Conservation (phyloP, 2,888 invertebrate genomes). For the Dione vanillae region DNA sequence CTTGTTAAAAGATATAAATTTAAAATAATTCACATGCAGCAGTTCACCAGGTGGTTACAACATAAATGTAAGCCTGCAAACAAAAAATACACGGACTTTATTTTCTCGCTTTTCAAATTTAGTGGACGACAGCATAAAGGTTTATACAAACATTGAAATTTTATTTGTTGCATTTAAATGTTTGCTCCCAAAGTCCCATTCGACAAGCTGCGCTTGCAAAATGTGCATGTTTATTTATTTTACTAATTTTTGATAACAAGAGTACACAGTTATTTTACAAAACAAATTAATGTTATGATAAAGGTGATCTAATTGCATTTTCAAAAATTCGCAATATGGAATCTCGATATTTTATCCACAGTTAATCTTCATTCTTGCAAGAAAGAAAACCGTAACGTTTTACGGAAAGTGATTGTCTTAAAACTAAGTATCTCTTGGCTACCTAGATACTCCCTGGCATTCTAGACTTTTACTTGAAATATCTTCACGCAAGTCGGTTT, state of each 20-base stretch:
- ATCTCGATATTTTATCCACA: too few species aligned
- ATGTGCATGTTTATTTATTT: conserved; percentile 21
- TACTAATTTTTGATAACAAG: conserved; percentile 8
- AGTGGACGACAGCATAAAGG: conserved; percentile 10
- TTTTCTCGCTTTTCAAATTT: conserved; percentile 45
- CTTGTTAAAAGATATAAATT: too few species aligned
- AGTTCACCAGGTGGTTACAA: not conserved
- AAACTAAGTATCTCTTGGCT: too few species aligned
- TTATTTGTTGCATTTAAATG: conserved; percentile 24
- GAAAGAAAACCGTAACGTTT: too few species aligned
- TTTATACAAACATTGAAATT: conserved; percentile 31
- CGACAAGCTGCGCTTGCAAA: conserved; percentile 9
- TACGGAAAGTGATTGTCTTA: too few species aligned
- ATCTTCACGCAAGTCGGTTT: too few species aligned
- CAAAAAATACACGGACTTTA: not conserved
- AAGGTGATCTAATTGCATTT: too few species aligned
- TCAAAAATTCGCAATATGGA: too few species aligned
- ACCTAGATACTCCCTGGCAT: too few species aligned
- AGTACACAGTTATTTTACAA: not conserved
- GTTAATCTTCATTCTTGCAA: too few species aligned
- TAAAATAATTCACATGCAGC: not conserved
- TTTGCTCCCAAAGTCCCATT: conserved; percentile 24
- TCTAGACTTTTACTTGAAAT: too few species aligned
- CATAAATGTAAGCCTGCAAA: not conserved
- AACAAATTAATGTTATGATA: not conserved